Conservation (phyloP, 2,113 vertebrate species). For the Meriones unguiculatus region DNA sequence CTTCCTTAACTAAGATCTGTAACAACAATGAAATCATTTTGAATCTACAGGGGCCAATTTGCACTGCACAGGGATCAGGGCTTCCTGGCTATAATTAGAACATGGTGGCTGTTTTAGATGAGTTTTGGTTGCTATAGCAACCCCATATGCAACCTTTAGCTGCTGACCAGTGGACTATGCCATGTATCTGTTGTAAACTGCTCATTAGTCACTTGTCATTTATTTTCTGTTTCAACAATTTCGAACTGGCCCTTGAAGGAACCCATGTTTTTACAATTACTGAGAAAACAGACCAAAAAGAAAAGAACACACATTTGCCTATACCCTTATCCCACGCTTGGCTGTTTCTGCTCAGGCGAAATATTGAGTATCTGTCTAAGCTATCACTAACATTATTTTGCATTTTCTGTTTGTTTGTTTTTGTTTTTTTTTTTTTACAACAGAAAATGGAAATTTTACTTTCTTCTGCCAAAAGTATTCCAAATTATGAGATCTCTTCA, state of each 20-base stretch:
- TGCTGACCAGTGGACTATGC: slow-evolving; percentile 75
- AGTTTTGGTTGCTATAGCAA: slow-evolving; percentile 88
- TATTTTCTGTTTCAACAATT: slow-evolving; percentile 76
- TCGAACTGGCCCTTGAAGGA: slow-evolving; percentile 64
- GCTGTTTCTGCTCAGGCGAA: slow-evolving; percentile 41
- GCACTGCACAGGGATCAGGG: slow-evolving; percentile 80
- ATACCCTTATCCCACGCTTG: neutral
- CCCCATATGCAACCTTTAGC: slow-evolving; percentile 84
- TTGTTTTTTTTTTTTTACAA: too few relatives aligned
- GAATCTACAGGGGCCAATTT: slow-evolving; percentile 90
- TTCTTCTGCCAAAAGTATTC: neutral
- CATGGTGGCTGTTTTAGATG: slow-evolving; percentile 74
- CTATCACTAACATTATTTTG: neutral
- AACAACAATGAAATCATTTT: slow-evolving; percentile 81
- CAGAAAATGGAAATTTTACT: neutral
- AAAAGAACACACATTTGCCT: neutral
- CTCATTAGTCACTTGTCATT: slow-evolving; percentile 79
- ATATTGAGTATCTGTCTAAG: slow-evolving; percentile 35
- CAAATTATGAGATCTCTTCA: slow-evolving; percentile 38
- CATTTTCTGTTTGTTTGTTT: neutral
- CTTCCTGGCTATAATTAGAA: slow-evolving; percentile 85
- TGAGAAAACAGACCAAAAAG: slow-evolving; percentile 59
- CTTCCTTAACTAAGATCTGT: slow-evolving; percentile 73
- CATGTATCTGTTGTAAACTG: slow-evolving; percentile 77
- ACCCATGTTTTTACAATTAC: slow-evolving; percentile 76